Conservation (phyloP, 2,888 invertebrate species). For the Tetheella fluctuosa region DNA sequence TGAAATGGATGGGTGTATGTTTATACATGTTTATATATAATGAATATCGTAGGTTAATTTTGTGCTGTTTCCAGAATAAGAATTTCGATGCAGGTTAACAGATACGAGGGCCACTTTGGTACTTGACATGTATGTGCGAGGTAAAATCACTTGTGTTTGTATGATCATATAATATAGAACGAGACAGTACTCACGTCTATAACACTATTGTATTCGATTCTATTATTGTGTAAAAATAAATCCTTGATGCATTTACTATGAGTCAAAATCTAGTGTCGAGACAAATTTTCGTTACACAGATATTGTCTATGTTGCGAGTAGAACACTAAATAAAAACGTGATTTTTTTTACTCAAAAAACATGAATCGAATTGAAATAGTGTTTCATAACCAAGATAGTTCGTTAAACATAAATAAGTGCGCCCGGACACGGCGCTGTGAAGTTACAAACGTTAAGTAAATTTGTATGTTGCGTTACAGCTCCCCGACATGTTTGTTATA, state of each 20-base stretch:
- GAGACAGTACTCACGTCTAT: not conserved
- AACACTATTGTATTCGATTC: constrained; percentile 30
- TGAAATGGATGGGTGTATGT: constrained; percentile 77
- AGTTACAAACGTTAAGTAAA: constrained; percentile 11
- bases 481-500: not conserved
- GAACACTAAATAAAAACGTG: not conserved
- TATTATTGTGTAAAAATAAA: constrained; percentile 1
- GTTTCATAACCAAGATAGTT: constrained; percentile 4
- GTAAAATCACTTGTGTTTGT: constrained; percentile 40
- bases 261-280: not conserved
- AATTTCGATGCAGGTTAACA: constrained; percentile 41
- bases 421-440: constrained; percentile 13
- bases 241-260: constrained; percentile 1
- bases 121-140: constrained; percentile 22
- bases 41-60: constrained; percentile 82
- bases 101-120: constrained; percentile 7
- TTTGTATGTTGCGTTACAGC: not conserved
- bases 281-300: not conserved
- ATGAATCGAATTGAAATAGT: not conserved
- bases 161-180: constrained; percentile 23
- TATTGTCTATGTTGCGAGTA: not conserved
- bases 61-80: constrained; percentile 71
- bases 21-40: constrained; percentile 82
- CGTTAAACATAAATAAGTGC: constrained; percentile 7
- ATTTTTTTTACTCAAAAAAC: not conserved